These are phyloP conservation scores for Clepsis dumicolana DNA, from an alignment of 2,888 invertebrate species.

Conservation along the genomic window DNA sequence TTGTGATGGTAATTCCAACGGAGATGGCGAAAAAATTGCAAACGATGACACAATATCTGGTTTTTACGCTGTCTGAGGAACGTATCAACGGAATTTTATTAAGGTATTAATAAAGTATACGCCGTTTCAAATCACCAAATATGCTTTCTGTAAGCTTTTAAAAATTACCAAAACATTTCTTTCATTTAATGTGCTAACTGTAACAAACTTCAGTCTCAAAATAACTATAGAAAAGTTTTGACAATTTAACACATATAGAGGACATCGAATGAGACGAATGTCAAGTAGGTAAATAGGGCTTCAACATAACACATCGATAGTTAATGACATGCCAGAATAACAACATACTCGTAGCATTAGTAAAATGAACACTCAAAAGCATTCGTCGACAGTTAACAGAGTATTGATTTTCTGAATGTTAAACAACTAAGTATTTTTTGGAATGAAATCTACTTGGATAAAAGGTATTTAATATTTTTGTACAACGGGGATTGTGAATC, in stretches of 20 bases:
- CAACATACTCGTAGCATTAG: slow-evolving; percentile 34
- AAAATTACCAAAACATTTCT: slow-evolving; percentile 20
- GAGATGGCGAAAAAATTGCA: too few species aligned
- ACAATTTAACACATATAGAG: slow-evolving; percentile 18
- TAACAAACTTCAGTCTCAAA: too few species aligned
- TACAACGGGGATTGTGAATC: slow-evolving; percentile 9
- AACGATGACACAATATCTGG: too few species aligned
- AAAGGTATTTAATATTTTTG: neutral
- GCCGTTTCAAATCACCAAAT: slow-evolving; percentile 34
- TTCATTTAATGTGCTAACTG: neutral
- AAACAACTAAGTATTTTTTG: slow-evolving; percentile 10
- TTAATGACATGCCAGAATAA: slow-evolving; percentile 42
- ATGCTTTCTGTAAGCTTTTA: slow-evolving; percentile 17
- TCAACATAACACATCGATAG: slow-evolving; percentile 38
- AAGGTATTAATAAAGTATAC: too few species aligned
- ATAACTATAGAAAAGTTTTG: slow-evolving; percentile 4
- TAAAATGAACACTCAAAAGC: slow-evolving; percentile 42
- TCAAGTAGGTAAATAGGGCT: slow-evolving; percentile 30
- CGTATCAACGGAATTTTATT: too few species aligned
- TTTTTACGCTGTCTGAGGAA: too few species aligned
- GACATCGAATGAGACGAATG: slow-evolving; percentile 31
- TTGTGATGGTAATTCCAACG: too few species aligned
- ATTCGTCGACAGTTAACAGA: slow-evolving; percentile 17
- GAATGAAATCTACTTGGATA: neutral
- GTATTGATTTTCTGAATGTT: slow-evolving; percentile 12